Percentiles rank a stretch among this genome's conserved stretches.
Evolutionary conservation across 30 jellyfish, hydroid and myxozoan species (phyloP).

Genomic region (Clytia hemisphaerica): DNA sequence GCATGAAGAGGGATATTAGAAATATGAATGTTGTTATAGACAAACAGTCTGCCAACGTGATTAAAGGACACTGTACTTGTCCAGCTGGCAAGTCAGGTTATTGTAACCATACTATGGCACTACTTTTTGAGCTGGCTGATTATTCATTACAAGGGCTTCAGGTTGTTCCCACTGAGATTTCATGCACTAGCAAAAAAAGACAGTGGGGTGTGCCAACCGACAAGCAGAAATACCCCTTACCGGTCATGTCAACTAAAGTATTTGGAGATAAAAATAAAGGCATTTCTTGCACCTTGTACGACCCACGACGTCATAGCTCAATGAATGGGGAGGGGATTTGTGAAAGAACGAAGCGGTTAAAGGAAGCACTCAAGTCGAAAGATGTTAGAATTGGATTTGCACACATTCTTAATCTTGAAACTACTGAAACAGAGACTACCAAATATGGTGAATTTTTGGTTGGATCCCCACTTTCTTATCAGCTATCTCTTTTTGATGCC

Average conservation of each 20-base stretch:
- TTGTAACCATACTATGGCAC: too few relatives aligned
- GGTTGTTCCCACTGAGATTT: slow-evolving; percentile 16
- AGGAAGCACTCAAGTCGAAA: too few relatives aligned
- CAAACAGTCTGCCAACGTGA: slow-evolving; percentile 11
- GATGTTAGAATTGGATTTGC: slow-evolving; percentile 16
- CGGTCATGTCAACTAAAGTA: slow-evolving; percentile 17
- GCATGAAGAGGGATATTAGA: slow-evolving; percentile 26
- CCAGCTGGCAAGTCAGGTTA: slow-evolving; percentile 29
- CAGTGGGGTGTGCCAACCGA: slow-evolving; percentile 28
- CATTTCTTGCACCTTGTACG: slow-evolving; percentile 16
- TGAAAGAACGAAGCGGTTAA: too few relatives aligned
- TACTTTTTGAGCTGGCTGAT: slow-evolving; percentile 34
- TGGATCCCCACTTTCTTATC: slow-evolving; percentile 27
- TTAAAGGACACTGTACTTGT: slow-evolving; percentile 13
- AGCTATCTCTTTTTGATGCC: slow-evolving; percentile 7
- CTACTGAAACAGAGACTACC: neutral
- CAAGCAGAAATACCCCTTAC: neutral
- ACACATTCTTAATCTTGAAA: too few relatives aligned
- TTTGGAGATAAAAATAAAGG: slow-evolving; percentile 16
- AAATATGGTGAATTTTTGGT: slow-evolving; percentile 8
- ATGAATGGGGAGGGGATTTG: too few relatives aligned
- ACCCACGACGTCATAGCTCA: slow-evolving; percentile 23
- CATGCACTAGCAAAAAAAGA: slow-evolving; percentile 37
- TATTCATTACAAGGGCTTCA: neutral
- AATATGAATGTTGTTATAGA: slow-evolving; percentile 9